A percentile compares a stretch with the other conserved stretches of the same genome.
Conservation (phyloP, 2,888 invertebrate species). For the Hipparchia sbordonii region DNA sequence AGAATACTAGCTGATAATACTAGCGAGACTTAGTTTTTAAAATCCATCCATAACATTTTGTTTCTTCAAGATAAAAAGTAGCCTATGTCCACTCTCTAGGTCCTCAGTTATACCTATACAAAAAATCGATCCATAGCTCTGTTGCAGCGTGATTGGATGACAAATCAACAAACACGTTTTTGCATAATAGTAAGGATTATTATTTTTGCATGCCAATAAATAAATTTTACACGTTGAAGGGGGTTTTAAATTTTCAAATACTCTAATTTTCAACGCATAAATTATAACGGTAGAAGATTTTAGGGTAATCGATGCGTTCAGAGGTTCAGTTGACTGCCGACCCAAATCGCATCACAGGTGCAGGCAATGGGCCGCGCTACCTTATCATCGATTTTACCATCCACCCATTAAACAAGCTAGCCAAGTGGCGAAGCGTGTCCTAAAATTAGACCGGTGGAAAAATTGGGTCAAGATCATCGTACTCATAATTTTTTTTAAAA, state of each 20-base stretch:
- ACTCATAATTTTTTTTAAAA: too few relatives aligned
- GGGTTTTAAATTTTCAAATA: too few relatives aligned
- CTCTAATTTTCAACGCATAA: neutral
- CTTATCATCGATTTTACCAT: slow-evolving; percentile 29
- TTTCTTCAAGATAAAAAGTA: too few relatives aligned
- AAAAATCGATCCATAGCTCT: too few relatives aligned
- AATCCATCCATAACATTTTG: too few relatives aligned
- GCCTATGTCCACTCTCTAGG: too few relatives aligned
- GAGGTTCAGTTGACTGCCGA: slow-evolving; percentile 29
- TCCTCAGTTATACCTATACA: too few relatives aligned
- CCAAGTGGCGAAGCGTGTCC: neutral
- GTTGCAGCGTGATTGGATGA: too few relatives aligned
- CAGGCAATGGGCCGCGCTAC: slow-evolving; percentile 30
- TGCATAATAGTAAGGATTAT: too few relatives aligned
- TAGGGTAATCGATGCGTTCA: slow-evolving; percentile 24
- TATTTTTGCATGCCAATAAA: too few relatives aligned
- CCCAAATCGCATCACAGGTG: slow-evolving; percentile 35
- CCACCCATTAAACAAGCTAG: slow-evolving; percentile 22
- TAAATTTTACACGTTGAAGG: neutral
- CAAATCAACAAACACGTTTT: neutral
- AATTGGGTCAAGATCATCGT: slow-evolving; percentile 1
- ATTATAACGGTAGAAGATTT: neutral
- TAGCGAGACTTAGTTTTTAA: too few relatives aligned
- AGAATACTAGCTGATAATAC: too few relatives aligned
- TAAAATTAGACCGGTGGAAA: slow-evolving; percentile 11